Base-by-base conservation (phyloP, 37 sponge, comb jelly and placozoan species). In the Agelas oroides region DNA sequence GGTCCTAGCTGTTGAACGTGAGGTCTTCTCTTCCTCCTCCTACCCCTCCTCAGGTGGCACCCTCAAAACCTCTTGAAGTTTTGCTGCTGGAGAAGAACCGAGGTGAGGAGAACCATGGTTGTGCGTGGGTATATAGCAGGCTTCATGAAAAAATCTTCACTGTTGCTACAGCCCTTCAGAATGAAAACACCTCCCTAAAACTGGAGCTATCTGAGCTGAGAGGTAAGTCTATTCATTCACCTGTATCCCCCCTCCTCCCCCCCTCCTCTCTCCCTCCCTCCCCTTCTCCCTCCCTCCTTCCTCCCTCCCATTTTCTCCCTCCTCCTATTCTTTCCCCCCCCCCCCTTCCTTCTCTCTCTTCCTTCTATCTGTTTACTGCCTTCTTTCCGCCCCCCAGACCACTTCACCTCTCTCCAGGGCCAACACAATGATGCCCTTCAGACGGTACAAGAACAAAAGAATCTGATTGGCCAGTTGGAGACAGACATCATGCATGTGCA, bases 381-480 rank as follows among this genome's bases (percentile, higher is more conserved):
- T 56, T 36, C n/a, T n/a, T n/a, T n/a, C n/a, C n/a, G n/a, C n/a
- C 27, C 65, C 55, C 17, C 58, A 92, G 93, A 66, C 23, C 86
- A 86, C 68, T 82, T 90, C 39, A 63, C 33, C 25, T 78, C 81
- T 8, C 72, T 94, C 31, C 78, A 94, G 61, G 24, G 19, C 0
- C 77, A 88, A 63, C 81, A 87, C 40, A 64, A 37, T 18, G 85
- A 84, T 35, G 41, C 75, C 30, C 66, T 77, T 1, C 75, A 91
- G 28, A 59, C 38, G 5, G 20, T 55, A 25, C 88, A 91, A 53
- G 85, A 91, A 17, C 88, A 91, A 59, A 74, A 76, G 24, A 30
- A 21, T 13, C 88, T 98, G 40, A 84, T 98, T n/a, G 58, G 66
- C 19, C 96, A 94, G 62, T 82, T 98, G 32, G 98, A 98, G 77